Base-by-base conservation (phyloP, 2,113 vertebrate genomes). In the Hippocampus zosterae region DNA sequence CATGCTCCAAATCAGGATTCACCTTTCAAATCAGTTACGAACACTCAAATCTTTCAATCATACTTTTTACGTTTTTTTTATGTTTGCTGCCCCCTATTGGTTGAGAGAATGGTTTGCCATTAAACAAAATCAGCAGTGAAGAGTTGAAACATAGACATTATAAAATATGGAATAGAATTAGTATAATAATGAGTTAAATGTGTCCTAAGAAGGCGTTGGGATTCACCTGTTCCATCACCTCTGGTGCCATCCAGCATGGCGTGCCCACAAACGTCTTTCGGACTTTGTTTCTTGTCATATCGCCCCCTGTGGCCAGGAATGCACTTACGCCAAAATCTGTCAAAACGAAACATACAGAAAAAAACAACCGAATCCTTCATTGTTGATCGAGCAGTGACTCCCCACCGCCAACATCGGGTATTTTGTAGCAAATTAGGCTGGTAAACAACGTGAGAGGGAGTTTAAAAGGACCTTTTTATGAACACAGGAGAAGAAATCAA, bases 221-320 rank as follows among this genome's bases (percentile, higher is more conserved):
- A 76, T 84, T 88, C 89, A 98, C 97, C 94, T 98, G 97, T 84
- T 99, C 97, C 97, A 99, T 99, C 81, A 99, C 97, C 91, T 99
- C 97, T 48, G 97, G 97, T n/a, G 97, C 97, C 97, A 99, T 99
- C 97, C 97, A 99, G 85, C 97, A 99, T 0, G 97, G 97, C 60
- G 97, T 99, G 42, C 97, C 97, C 71, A 99, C 97, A 91, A 99
- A 99, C 0, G 97, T 99, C 89, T 99, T 99, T 72, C 97, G 92
- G 65, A 99, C 97, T 95, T 99, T 99, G 89, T 98, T 95, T 87
- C 97, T 93, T 8, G 97, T 98, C 81, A 99, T 94, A 71, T 99
- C 97, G 33, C 97, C 97, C 67, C 97, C 96, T 0, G 97, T 96
- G 59, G 96, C 92, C 81, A 99, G 89, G 90, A 99, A 99, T 23